These are phyloP conservation scores for Homarus gammarus DNA, from an alignment of 2,888 invertebrate species.

Conservation along the genomic window DNA sequence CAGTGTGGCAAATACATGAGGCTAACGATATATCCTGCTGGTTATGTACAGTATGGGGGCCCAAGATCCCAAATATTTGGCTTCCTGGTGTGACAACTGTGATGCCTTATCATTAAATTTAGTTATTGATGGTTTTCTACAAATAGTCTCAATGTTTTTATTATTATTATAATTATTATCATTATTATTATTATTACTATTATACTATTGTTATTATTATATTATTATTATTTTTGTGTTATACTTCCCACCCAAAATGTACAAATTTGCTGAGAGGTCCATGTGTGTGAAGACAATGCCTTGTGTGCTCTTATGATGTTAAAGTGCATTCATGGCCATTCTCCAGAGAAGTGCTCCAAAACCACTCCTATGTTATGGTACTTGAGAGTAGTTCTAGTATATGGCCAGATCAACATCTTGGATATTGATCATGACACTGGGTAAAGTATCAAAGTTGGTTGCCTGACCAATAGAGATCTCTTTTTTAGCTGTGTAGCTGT, in stretches of 20 bases:
- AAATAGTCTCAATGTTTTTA: slow-evolving; percentile 56
- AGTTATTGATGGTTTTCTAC: slow-evolving; percentile 68
- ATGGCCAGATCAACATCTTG: slow-evolving; percentile 40
- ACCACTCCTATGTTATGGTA: slow-evolving; percentile 28
- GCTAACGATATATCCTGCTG: slow-evolving; percentile 11
- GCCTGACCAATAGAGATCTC: slow-evolving; percentile 16
- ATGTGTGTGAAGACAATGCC: slow-evolving; percentile 66
- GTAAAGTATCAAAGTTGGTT: slow-evolving; percentile 25
- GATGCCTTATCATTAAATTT: slow-evolving; percentile 71
- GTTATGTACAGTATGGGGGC: slow-evolving; percentile 27
- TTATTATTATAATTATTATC: slow-evolving; percentile 37
- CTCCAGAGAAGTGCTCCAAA: slow-evolving; percentile 37
- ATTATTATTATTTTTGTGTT: slow-evolving; percentile 44
- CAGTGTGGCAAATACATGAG: slow-evolving; percentile 10
- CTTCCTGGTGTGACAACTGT: slow-evolving; percentile 70
- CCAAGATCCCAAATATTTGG: slow-evolving; percentile 51
- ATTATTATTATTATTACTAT: slow-evolving; percentile 29
- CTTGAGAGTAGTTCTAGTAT: slow-evolving; percentile 21
- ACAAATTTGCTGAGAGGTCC: slow-evolving; percentile 70
- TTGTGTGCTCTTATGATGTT: slow-evolving; percentile 51
- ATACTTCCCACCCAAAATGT: slow-evolving; percentile 67
- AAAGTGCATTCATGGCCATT: slow-evolving; percentile 50
- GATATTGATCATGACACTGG: slow-evolving; percentile 28
- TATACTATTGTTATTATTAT: slow-evolving; percentile 37
- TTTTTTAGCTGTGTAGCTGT: slow-evolving; percentile 34